Conservation (phyloP, 1,140 invertebrate genomes). For the Trigoniulus corallinus region DNA sequence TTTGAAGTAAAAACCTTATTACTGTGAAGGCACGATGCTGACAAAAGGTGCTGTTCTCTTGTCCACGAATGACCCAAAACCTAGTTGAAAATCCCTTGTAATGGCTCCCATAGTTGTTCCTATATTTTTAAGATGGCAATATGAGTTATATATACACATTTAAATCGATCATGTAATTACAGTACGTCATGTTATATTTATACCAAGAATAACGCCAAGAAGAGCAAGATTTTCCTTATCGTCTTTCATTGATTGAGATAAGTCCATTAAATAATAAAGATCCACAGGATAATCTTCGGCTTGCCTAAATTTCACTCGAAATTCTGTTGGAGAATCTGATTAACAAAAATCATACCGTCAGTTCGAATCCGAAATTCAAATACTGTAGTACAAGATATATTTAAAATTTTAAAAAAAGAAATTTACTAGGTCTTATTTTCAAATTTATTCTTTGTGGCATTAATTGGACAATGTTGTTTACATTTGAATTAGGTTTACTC, state of each 20-base stretch:
- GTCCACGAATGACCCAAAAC: conserved; percentile 79
- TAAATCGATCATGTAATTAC: not conserved
- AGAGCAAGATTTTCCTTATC: conserved; percentile 46
- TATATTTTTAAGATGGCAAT: not conserved
- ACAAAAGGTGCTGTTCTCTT: conserved; percentile 69
- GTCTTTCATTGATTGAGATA: conserved; percentile 59
- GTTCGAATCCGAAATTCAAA: no score
- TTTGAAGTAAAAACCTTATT: no score
- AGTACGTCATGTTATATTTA: not conserved
- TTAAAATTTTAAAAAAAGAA: no score
- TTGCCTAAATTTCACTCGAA: conserved; percentile 31
- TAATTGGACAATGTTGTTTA: not conserved
- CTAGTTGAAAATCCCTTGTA: conserved; percentile 61
- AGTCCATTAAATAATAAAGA: conserved; percentile 73
- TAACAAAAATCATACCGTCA: not conserved
- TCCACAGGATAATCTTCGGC: conserved; percentile 72
- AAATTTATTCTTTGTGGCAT: not conserved
- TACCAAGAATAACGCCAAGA: conserved; percentile 44
- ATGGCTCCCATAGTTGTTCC: conserved; percentile 43
- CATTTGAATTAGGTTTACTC: not conserved
- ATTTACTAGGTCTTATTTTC: not conserved
- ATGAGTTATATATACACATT: not conserved
- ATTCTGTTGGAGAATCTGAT: conserved; percentile 10
- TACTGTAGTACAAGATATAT: no score
- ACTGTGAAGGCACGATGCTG: conserved; percentile 27